phyloP scores from a whole-genome alignment of 2,888 invertebrate genomes.

The Clistopyga incitator region DNA sequence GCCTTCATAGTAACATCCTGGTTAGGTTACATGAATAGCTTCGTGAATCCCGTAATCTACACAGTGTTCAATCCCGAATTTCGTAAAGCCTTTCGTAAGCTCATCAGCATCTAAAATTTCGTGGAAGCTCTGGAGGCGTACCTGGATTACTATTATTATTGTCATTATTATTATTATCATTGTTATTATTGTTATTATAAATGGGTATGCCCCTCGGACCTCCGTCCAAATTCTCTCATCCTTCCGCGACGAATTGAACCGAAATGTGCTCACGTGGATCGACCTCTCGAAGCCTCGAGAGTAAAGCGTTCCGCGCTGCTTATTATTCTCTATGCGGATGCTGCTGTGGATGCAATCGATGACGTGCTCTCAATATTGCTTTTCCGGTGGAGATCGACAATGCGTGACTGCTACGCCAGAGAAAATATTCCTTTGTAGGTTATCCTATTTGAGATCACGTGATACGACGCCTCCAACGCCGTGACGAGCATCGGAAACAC shows the following conservation, averaged over 20 bases:
- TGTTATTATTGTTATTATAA: not conserved
- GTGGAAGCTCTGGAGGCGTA: not conserved
- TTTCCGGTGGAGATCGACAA: not conserved
- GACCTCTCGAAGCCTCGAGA: conserved; percentile 1
- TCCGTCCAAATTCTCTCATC: conserved; percentile 1
- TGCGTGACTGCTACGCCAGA: not conserved
- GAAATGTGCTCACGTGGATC: conserved; percentile 13
- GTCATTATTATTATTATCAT: not conserved
- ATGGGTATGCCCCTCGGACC: not conserved
- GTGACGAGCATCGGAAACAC: conserved; percentile 14
- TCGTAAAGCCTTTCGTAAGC: conserved; percentile 98
- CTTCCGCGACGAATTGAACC: not conserved
- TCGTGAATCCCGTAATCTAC: conserved; percentile 97
- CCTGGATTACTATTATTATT: conserved; percentile 18
- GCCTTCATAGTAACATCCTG: conserved; percentile 98
- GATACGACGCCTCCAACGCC: not conserved
- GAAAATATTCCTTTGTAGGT: not conserved
- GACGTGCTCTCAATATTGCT: conserved; percentile 7
- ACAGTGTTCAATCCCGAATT: conserved; percentile 99
- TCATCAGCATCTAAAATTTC: conserved; percentile 86
- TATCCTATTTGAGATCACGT: conserved; percentile 4
- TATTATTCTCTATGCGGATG: conserved; percentile 7
- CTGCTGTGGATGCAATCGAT: conserved; percentile 1
- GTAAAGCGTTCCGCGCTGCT: not conserved
- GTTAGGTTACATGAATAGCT: conserved; percentile 99